Percentiles rank a stretch among this genome's conserved stretches.
Conservation (phyloP, 35 echinoderm and acorn worm genomes). For the Lytechinus variegatus region DNA sequence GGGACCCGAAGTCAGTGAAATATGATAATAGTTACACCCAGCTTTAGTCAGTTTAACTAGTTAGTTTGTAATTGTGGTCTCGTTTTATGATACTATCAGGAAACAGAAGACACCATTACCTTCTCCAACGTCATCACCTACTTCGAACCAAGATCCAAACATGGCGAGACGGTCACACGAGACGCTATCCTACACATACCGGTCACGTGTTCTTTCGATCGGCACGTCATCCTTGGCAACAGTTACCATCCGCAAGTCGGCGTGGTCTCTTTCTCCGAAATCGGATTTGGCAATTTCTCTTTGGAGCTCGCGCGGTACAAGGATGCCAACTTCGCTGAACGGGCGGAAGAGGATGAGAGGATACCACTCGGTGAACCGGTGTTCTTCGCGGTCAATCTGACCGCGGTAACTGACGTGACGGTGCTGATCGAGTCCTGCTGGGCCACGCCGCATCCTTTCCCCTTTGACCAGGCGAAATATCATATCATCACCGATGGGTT, state of each 20-base stretch:
- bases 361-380: slow-evolving; percentile 9
- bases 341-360: neutral
- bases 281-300: slow-evolving; percentile 24
- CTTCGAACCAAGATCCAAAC: neutral
- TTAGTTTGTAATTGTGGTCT: too few relatives aligned
- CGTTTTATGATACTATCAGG: neutral
- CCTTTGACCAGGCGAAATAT: slow-evolving; percentile 21
- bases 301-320: neutral
- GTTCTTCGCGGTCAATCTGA: slow-evolving; percentile 35
- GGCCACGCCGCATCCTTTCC: neutral
- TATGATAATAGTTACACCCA: too few relatives aligned
- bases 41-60: too few relatives aligned
- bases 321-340: neutral
- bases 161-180: slow-evolving; percentile 13
- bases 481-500: slow-evolving; percentile 22
- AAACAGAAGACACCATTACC: slow-evolving; percentile 21
- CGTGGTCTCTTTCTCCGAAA: slow-evolving; percentile 16
- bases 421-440: slow-evolving; percentile 38
- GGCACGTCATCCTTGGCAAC: slow-evolving; percentile 27
- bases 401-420: slow-evolving; percentile 29
- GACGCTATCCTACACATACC: neutral
- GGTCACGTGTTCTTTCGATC: slow-evolving; percentile 16
- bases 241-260: slow-evolving; percentile 2
- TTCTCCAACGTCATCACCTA: slow-evolving; percentile 44
- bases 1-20: neutral